Evolutionary conservation across 2,113 vertebrate species (phyloP).

Genomic region (Xenopus laevis): DNA sequence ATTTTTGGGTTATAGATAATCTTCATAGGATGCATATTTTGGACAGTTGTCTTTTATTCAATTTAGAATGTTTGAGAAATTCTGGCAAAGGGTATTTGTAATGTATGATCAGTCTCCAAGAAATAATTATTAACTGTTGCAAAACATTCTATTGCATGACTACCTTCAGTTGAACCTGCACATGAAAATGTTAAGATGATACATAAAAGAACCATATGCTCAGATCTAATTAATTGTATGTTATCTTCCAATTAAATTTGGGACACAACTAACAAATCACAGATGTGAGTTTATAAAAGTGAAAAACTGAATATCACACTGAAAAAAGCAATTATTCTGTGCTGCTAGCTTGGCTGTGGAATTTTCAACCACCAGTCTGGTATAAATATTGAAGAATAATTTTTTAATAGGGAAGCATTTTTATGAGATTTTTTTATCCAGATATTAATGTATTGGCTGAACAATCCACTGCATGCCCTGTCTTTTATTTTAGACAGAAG

Average conservation of each 20-base stretch:
- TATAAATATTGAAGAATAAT: neutral
- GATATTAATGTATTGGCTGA: conserved; percentile 21
- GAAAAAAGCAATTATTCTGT: conserved; percentile 20
- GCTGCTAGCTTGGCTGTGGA: conserved; percentile 38
- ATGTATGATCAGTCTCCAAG: conserved; percentile 10
- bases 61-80: neutral
- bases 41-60: neutral
- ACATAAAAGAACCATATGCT: conserved; percentile 7
- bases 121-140: conserved; percentile 22
- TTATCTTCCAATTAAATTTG: conserved; percentile 22
- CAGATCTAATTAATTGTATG: conserved; percentile 19
- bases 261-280: conserved; percentile 32
- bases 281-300: conserved; percentile 31
- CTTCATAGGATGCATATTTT: neutral
- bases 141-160: conserved; percentile 8
- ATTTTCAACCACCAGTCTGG: conserved; percentile 13
- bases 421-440: conserved; percentile 8
- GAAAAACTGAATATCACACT: conserved; percentile 15
- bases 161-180: conserved; percentile 15
- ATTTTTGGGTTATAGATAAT: neutral
- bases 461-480: neutral
- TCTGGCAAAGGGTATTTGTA: neutral
- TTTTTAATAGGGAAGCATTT: conserved; percentile 18
- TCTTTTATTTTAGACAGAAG: neutral
- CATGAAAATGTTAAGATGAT: neutral